These are phyloP conservation scores for Nephrotoma appendiculata DNA, from an alignment of 2,888 invertebrate species.

Conservation along the genomic window DNA sequence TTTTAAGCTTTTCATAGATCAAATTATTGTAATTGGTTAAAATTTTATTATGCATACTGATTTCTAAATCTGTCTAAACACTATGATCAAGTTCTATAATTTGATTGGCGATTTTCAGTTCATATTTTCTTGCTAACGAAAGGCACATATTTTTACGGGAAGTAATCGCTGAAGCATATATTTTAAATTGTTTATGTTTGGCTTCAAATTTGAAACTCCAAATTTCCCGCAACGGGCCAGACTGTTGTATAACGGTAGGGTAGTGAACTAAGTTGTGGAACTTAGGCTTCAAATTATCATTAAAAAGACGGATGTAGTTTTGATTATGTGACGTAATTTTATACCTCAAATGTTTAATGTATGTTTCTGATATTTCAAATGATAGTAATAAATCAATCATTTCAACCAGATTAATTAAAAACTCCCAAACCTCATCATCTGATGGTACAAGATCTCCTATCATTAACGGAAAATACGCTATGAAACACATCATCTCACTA, in stretches of 20 bases:
- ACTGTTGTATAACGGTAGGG: slow-evolving; percentile 11
- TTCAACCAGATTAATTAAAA: too few species aligned
- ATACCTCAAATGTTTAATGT: slow-evolving; percentile 9
- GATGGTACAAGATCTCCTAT: too few species aligned
- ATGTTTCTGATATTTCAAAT: slow-evolving; percentile 8
- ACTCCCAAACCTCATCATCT: slow-evolving; percentile 16
- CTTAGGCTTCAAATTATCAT: slow-evolving; percentile 7
- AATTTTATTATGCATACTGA: background rate
- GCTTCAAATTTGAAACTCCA: slow-evolving; percentile 16
- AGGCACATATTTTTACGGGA: too few species aligned
- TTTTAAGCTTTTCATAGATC: background rate
- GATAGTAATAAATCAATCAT: slow-evolving; percentile 14
- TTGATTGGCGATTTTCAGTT: background rate
- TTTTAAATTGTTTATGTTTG: too few species aligned
- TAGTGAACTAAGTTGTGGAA: slow-evolving; percentile 14
- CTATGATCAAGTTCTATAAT: background rate
- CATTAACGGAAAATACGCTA: slow-evolving; percentile 15
- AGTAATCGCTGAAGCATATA: too few species aligned
- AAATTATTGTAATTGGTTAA: background rate
- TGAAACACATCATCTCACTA: slow-evolving; percentile 17
- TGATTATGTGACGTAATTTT: slow-evolving; percentile 10
- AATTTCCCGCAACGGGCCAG: slow-evolving; percentile 11
- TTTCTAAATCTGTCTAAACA: background rate
- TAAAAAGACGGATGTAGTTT: slow-evolving; percentile 12
- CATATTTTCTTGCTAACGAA: too few species aligned